phyloP scores from a whole-genome alignment of 2,113 vertebrate genomes.

The Ctenomys sociabilis region DNA sequence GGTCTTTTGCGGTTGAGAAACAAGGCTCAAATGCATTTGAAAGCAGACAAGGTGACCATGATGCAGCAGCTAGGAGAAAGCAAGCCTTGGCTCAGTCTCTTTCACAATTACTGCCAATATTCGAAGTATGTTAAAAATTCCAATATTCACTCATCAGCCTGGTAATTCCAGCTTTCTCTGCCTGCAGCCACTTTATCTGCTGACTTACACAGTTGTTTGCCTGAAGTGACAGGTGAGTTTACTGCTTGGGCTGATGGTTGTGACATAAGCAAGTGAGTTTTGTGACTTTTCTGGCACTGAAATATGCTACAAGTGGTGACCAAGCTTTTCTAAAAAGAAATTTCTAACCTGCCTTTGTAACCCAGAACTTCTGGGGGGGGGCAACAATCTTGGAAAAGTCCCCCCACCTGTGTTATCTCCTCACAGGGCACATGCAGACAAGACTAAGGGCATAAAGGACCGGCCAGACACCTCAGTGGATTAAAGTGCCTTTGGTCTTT shows the following conservation, averaged over 20 bases:
- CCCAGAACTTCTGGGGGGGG: no score
- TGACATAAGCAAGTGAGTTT: background rate
- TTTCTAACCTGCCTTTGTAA: background rate
- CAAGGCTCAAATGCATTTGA: background rate
- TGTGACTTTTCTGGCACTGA: background rate
- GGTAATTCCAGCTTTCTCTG: background rate
- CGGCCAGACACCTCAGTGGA: no score
- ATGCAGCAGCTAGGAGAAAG: background rate
- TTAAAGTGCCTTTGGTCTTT: no score
- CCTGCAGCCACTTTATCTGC: background rate
- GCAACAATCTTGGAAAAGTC: no score
- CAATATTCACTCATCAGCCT: background rate
- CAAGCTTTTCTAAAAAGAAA: background rate
- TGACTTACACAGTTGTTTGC: background rate
- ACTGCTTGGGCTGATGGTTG: background rate
- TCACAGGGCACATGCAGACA: no score
- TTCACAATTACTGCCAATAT: no score
- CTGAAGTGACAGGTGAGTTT: background rate
- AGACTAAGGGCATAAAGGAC: no score
- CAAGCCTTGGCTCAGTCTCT: background rate
- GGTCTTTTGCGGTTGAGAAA: background rate
- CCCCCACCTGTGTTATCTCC: no score
- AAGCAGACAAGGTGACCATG: background rate
- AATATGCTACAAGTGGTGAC: background rate
- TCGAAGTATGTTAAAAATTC: background rate